Conservation (phyloP, 1,140 invertebrate species). For the Caenorhabditis latens region DNA sequence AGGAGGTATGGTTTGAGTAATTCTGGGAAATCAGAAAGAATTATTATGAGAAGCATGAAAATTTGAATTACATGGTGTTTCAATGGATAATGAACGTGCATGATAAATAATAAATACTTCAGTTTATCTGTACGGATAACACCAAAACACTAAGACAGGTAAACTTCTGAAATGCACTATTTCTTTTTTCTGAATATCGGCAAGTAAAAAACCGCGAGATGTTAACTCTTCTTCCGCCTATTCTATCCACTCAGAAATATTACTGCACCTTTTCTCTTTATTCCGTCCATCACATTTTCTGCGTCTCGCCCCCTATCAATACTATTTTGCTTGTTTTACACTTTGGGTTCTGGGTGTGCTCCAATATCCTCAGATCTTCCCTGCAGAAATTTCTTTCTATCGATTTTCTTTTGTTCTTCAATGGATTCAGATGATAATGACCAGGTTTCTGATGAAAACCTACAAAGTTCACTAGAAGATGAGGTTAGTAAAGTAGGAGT, state of each 20-base stretch:
- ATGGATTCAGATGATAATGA: slow-evolving; percentile 54
- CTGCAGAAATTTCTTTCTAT: neutral
- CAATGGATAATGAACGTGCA: too few relatives aligned
- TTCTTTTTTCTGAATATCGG: neutral
- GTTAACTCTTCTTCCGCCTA: neutral
- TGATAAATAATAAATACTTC: too few relatives aligned
- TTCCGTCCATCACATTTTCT: slow-evolving; percentile 5
- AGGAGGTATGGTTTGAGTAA: too few relatives aligned
- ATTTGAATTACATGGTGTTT: too few relatives aligned
- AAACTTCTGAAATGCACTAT: too few relatives aligned
- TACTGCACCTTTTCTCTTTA: neutral
- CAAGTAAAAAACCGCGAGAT: neutral
- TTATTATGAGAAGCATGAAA: too few relatives aligned
- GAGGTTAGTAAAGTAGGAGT: neutral
- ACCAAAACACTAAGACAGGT: too few relatives aligned
- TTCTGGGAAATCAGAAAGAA: too few relatives aligned
- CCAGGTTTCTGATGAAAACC: neutral
- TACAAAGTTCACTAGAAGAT: neutral
- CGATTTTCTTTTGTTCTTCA: neutral
- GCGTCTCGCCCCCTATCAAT: neutral
- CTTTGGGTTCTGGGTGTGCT: neutral
- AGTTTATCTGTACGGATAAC: too few relatives aligned
- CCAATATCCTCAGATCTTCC: neutral
- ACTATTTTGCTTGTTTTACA: slow-evolving; percentile 4
- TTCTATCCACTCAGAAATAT: neutral